Evolutionary conservation across 2,797 vertebrate species (phyloP), one percentile per base, ranked within the genome.

Genomic region (Tiaroga cobitis): DNA sequence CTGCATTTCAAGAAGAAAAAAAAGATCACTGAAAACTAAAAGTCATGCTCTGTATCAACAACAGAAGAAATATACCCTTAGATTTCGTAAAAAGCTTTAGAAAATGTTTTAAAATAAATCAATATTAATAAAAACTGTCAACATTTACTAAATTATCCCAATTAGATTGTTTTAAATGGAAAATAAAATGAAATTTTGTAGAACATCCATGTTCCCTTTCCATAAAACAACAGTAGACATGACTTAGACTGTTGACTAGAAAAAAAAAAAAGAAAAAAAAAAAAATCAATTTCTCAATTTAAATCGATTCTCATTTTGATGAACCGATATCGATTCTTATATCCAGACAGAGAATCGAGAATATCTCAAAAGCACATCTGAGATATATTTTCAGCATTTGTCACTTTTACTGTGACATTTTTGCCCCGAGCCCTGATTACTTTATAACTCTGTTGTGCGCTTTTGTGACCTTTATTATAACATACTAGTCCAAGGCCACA

Each of bases 21-120:
- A 61, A 59, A 29, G 21, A 26, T 9, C 32, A 65, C 65, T 77
- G 41, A 63, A 46, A 37, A 37, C 5, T 37, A 37, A 70, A 70
- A 81, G 19, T 46, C 65, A 76, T 2, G 21, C 80, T 86, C 70
- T 76, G 81, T 80, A 61, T 75, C 39, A 59, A 86, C 85, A 86
- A 85, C 84, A 69, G 21, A 86, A 63, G 84, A 80, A 75, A 76
- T n/a, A n/a, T 0, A 1, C 13, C 51, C 34, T 61, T 61, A 29
- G 59, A 61, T 61, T 63, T 32, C 15, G 32, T 63, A 29, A 61
- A 6, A 26, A 26, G 15, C 26, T 29, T 63, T 15, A 63, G 26
- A 29, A 63, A 16, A 15, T 29, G 5, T 16, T 16, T 63, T 29
- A 16, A 29, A 63, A 15, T 15, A 63, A 63, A 29, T 29, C 26